Evolutionary conservation across 2,888 invertebrate genomes (phyloP).

Genomic region (Amphimallon solstitiale): DNA sequence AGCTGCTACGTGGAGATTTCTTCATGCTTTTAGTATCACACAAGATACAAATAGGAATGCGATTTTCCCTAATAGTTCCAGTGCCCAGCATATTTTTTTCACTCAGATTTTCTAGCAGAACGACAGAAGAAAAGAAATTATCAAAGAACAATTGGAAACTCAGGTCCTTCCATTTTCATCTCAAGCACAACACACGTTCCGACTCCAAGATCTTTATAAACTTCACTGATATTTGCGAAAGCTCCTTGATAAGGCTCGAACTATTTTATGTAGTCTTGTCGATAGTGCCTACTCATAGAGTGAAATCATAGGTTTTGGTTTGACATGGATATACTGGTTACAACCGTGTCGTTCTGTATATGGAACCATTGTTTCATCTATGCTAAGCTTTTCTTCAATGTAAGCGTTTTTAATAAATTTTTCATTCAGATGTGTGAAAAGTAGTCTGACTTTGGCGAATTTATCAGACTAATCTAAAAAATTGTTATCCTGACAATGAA

Average conservation of each 20-base stretch:
- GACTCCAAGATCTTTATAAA: constrained; percentile 31
- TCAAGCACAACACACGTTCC: constrained; percentile 38
- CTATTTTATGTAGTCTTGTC: constrained; percentile 48
- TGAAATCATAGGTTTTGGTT: constrained; percentile 38
- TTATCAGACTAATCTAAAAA: constrained; percentile 44
- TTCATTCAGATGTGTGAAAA: constrained; percentile 45
- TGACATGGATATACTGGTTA: constrained; percentile 40
- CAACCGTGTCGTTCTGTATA: constrained; percentile 53
- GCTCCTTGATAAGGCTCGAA: constrained; percentile 50
- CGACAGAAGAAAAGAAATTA: constrained; percentile 45
- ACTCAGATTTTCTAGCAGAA: constrained; percentile 38
- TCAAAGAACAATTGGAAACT: constrained; percentile 44
- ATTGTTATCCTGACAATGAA: constrained; percentile 47
- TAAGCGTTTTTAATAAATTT: constrained; percentile 46
- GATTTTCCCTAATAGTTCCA: constrained; percentile 43
- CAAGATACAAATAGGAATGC: constrained; percentile 22
- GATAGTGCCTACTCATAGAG: constrained; percentile 49
- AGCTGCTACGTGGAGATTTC: constrained; percentile 23
- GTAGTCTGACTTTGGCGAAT: constrained; percentile 48
- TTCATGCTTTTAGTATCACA: constrained; percentile 16
- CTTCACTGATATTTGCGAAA: constrained; percentile 32
- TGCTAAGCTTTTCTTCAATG: constrained; percentile 41
- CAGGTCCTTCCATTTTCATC: not conserved
- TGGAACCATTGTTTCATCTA: constrained; percentile 56
- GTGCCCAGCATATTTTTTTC: constrained; percentile 36